Base-by-base conservation (phyloP, 2,113 vertebrate species). In the Hippolais icterina region DNA sequence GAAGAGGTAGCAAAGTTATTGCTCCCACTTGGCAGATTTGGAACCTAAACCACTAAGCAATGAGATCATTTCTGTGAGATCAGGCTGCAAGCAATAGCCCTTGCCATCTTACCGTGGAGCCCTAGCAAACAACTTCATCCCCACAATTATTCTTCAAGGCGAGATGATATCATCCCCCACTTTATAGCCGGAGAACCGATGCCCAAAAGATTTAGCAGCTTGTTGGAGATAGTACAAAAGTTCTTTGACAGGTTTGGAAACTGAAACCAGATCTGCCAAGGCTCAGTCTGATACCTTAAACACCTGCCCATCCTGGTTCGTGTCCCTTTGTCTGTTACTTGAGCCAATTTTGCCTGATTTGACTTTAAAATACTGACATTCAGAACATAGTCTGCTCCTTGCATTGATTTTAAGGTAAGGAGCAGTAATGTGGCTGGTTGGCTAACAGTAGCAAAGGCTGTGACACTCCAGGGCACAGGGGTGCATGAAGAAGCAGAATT, bases 41-140 rank as follows among this genome's bases (percentile, higher is more conserved):
- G 90, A 96, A 95, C 25, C 12, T 50, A 84, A 96, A 90, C 91
- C 74, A 29, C 75, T 24, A 64, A 91, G 77, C 87, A 87, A 85
- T 97, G 96, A 97, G 89, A 41, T 97, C 42, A 97, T 96, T 89
- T 71, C 80, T 94, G 88, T 90, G 88, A 94, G 92, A 81, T 95
- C 92, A 93, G 68, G 18, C 91, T 90, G 83, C 72, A 90, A 81
- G 94, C 60, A 90, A 70, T 2, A 93, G 83, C 65, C 56, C 39
- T 75, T 77, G 72, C 94, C 90, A 94, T 83, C 92, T 90, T 82
- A 75, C 76, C 5, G 52, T 63, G 81, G 60, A 86, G 80, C 53
- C 72, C 80, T 6, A 89, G 56, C 68, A 88, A 96, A 91, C 66
- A 72, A 47, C 33, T 93, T 74, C 56, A 86, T 44, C 79, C 60